Evolutionary conservation across 2,113 vertebrate genomes (phyloP).

Genomic region (Pandion haliaetus): DNA sequence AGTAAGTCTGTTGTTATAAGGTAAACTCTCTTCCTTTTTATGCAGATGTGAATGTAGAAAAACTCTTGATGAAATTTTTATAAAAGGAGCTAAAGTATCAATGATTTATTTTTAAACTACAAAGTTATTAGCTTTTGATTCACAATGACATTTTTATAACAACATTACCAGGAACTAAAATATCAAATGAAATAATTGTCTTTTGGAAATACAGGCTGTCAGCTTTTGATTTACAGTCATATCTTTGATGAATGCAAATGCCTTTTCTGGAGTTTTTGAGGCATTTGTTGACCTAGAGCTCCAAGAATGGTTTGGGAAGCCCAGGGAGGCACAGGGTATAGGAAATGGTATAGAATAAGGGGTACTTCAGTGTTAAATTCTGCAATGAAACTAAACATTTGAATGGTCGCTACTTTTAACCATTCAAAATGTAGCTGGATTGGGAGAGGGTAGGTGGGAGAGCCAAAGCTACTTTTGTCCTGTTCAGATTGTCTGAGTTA

Average conservation of each 20-base stretch:
- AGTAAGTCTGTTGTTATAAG: neutral
- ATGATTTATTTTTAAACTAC: neutral
- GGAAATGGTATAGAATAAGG: neutral
- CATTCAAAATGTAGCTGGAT: neutral
- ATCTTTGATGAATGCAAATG: neutral
- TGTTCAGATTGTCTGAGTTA: neutral
- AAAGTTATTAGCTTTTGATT: neutral
- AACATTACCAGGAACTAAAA: neutral
- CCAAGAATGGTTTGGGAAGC: neutral
- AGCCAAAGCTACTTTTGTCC: neutral
- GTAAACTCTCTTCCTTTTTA: neutral
- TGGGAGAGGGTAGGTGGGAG: neutral
- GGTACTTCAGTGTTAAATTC: neutral
- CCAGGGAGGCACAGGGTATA: accelerated
- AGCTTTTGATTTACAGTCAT: neutral
- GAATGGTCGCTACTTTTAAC: neutral
- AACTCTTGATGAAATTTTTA: neutral
- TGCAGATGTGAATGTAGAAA: neutral
- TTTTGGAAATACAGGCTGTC: neutral
- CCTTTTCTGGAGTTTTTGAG: neutral
- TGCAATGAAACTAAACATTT: neutral
- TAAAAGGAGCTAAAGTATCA: neutral
- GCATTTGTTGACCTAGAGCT: neutral
- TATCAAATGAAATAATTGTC: neutral
- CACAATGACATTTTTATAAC: neutral